A percentile compares a stretch with the other conserved stretches of the same genome.
phyloP scores from a whole-genome alignment of 2,113 vertebrate species.

The Brevimyrus niger region DNA sequence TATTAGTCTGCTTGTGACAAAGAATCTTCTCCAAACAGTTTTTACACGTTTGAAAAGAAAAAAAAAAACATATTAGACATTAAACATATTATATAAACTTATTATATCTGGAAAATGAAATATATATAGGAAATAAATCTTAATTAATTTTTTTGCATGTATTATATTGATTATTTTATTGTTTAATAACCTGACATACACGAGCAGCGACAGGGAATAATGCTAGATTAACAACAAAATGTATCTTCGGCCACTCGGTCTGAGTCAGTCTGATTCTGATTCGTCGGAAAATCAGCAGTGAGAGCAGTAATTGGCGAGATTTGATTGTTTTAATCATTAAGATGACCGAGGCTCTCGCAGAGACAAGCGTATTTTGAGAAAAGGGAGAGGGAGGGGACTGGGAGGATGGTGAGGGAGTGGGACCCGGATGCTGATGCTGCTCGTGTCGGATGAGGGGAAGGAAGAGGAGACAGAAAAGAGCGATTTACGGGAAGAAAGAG shows the following conservation, averaged over 20 bases:
- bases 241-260: neutral
- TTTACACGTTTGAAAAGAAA: neutral
- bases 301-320: neutral
- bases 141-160: neutral
- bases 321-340: neutral
- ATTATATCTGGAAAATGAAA: neutral
- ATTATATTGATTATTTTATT: neutral
- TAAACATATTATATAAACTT: neutral
- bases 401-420: constrained; percentile 42
- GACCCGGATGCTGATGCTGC: constrained; percentile 55
- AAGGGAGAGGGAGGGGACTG: constrained; percentile 28
- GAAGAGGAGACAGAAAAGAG: constrained; percentile 59
- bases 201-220: neutral
- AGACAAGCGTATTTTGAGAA: constrained; percentile 25
- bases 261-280: neutral
- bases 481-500: constrained; percentile 60
- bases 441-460: constrained; percentile 51
- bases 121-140: neutral
- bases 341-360: constrained; percentile 14
- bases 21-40: neutral
- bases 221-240: neutral
- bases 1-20: neutral
- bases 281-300: neutral
- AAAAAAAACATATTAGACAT: neutral
- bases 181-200: neutral